These are phyloP conservation scores for Drosophila insularis DNA, from an alignment of 1,140 invertebrate genomes.

Conservation along the genomic window DNA sequence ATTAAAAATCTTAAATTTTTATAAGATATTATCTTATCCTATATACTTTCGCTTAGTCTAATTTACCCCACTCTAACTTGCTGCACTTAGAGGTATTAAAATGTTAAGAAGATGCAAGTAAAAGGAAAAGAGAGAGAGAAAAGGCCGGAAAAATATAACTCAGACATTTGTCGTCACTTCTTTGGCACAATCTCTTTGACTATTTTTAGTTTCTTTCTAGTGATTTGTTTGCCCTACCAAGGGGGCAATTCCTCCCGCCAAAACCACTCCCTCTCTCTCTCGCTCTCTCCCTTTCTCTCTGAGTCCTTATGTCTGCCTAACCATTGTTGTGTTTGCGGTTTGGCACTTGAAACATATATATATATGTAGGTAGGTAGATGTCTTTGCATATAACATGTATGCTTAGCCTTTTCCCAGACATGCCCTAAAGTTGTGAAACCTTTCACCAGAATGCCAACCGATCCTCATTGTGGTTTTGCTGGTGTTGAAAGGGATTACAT, in stretches of 20 bases:
- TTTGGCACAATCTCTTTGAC: conserved; percentile 35
- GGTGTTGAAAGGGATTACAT: conserved; percentile 66
- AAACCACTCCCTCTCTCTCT: conserved; percentile 14
- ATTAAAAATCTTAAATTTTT: no score
- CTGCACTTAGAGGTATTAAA: no score
- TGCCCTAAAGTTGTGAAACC: conserved; percentile 33
- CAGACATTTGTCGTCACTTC: conserved; percentile 14
- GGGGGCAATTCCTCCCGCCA: neutral
- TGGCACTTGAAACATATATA: conserved; percentile 56
- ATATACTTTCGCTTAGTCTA: no score
- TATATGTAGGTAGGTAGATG: neutral
- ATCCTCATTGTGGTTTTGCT: conserved; percentile 46
- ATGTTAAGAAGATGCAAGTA: neutral
- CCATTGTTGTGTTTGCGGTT: conserved; percentile 61
- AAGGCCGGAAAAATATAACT: conserved; percentile 9
- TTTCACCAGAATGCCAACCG: conserved; percentile 51
- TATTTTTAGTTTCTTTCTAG: conserved; percentile 69
- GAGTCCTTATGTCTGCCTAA: neutral
- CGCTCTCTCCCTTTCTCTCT: conserved; percentile 20
- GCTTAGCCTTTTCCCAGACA: conserved; percentile 31
- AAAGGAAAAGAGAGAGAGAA: neutral
- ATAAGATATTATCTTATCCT: no score
- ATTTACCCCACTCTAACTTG: neutral
- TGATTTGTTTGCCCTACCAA: conserved; percentile 69
- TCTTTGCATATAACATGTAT: conserved; percentile 40